Evolutionary conservation across 2,888 invertebrate species (phyloP).

Genomic region (Rotaria socialis): DNA sequence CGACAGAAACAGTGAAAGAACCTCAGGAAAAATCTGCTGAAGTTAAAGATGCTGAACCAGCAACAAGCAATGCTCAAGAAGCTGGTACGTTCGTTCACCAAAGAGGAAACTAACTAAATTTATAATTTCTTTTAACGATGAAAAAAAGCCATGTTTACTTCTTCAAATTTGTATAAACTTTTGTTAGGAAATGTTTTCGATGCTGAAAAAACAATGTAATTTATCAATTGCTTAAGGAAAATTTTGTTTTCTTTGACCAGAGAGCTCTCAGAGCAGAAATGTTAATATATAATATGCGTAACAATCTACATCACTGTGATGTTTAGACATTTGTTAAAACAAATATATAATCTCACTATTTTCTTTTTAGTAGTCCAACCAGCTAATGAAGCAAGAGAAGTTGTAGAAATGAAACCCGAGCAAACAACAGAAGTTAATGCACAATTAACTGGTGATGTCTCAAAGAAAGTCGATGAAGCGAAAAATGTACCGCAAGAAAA

Average conservation of each 20-base stretch:
- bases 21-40: background rate
- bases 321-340: too few species aligned
- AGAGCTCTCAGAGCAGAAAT: background rate
- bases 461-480: background rate
- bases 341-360: too few species aligned
- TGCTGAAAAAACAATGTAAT: background rate
- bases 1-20: background rate
- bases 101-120: background rate
- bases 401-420: background rate
- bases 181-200: background rate
- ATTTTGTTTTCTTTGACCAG: background rate
- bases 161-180: background rate
- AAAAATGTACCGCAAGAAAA: background rate
- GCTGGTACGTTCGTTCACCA: background rate
- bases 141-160: background rate
- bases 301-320: too few species aligned
- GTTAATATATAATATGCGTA: background rate
- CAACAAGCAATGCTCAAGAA: background rate
- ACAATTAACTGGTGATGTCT: background rate
- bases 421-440: background rate
- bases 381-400: background rate
- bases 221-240: background rate
- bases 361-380: background rate
- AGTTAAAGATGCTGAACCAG: background rate
- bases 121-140: background rate